Percentiles rank a stretch among this genome's conserved stretches.
phyloP scores from a whole-genome alignment of 2,113 vertebrate genomes.

The Nycticorax nycticorax region DNA sequence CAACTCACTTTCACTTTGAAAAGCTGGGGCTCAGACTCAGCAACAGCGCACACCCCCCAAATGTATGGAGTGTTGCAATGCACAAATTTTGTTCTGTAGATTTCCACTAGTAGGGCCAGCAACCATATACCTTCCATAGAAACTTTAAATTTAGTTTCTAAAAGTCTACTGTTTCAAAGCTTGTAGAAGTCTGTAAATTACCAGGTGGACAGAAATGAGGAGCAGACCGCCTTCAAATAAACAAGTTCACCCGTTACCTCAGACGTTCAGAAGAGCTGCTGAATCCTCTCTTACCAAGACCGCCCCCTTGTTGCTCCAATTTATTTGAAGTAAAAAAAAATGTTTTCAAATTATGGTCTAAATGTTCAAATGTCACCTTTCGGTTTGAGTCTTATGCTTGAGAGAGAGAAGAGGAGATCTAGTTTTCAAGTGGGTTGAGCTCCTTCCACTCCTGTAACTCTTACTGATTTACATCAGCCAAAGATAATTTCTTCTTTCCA shows the following conservation, averaged over 20 bases:
- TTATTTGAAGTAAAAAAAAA: constrained; percentile 21
- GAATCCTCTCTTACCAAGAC: background rate
- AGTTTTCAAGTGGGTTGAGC: constrained; percentile 9
- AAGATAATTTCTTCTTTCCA: constrained; percentile 52
- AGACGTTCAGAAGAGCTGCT: background rate
- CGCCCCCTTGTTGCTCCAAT: background rate
- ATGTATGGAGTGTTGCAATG: background rate
- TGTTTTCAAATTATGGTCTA: background rate
- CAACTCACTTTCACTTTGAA: background rate
- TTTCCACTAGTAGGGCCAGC: background rate
- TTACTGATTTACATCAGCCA: constrained; percentile 41
- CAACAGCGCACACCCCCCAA: background rate
- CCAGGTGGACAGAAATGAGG: background rate
- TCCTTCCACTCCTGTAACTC: constrained; percentile 7
- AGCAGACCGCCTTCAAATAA: background rate
- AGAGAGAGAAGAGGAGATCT: background rate
- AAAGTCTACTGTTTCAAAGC: background rate
- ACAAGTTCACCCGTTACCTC: background rate
- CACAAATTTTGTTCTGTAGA: background rate
- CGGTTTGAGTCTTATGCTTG: background rate
- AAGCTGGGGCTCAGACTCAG: background rate
- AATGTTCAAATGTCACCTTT: constrained; percentile 45
- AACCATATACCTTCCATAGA: background rate
- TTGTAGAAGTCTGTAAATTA: background rate
- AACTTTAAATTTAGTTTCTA: background rate